Conservation (phyloP, 1,140 invertebrate species). For the Drosophila carrolli region DNA sequence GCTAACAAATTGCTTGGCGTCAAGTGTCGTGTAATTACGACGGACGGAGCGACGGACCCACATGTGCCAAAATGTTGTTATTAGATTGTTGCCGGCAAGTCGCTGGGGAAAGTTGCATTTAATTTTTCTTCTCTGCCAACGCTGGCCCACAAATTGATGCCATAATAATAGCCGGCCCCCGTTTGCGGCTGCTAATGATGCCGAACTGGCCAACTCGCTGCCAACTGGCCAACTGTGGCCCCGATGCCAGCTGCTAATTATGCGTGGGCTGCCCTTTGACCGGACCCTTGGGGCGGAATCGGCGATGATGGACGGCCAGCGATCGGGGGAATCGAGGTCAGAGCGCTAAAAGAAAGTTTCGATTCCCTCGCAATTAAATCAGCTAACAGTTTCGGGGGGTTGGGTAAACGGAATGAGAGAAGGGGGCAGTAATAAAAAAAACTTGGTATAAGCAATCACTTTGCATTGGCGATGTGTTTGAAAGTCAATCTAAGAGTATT, state of each 20-base stretch:
- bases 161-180: constrained; percentile 74
- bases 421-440: not conserved
- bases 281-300: constrained; percentile 23
- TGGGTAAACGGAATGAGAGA: not conserved
- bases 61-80: constrained; percentile 75
- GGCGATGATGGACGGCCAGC: constrained; percentile 35
- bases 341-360: constrained; percentile 10
- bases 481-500: constrained; percentile 6
- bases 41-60: constrained; percentile 40
- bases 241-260: constrained; percentile 72
- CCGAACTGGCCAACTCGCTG: constrained; percentile 39
- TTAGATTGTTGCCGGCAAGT: constrained; percentile 78
- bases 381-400: constrained; percentile 5
- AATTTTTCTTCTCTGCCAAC: constrained; percentile 62
- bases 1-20: constrained; percentile 84
- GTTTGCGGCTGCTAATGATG: constrained; percentile 71
- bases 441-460: not conserved
- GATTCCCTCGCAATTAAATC: constrained; percentile 28
- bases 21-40: constrained; percentile 84
- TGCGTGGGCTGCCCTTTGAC: constrained; percentile 59
- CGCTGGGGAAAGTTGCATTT: constrained; percentile 77
- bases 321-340: constrained; percentile 18
- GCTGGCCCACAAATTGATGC: constrained; percentile 71
- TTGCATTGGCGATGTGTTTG: not conserved
- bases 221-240: constrained; percentile 61